phyloP scores from a whole-genome alignment of 2,797 vertebrate genomes.

The Labroides dimidiatus region DNA sequence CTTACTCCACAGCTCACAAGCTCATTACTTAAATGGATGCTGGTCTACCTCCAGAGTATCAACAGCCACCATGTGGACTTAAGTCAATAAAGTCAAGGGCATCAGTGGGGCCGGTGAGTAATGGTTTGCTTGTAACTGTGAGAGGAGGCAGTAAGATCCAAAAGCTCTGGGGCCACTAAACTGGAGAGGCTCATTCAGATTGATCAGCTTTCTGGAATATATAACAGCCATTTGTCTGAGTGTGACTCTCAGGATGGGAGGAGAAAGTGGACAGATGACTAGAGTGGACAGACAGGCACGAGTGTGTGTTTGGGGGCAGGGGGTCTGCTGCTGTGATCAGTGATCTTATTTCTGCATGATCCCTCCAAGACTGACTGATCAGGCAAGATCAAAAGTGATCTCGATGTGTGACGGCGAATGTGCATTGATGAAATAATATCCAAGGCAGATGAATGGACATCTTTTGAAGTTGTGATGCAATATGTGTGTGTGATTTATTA shows the following conservation, averaged over 20 bases:
- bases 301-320: not conserved
- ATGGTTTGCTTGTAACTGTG: slow-evolving; percentile 64
- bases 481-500: slow-evolving; percentile 66
- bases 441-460: slow-evolving; percentile 32
- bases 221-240: slow-evolving; percentile 49
- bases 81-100: slow-evolving; percentile 79
- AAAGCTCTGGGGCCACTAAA: slow-evolving; percentile 50
- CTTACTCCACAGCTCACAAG: slow-evolving; percentile 63
- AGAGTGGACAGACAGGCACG: not conserved
- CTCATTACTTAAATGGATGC: slow-evolving; percentile 68
- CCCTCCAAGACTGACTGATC: slow-evolving; percentile 14
- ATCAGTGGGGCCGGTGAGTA: slow-evolving; percentile 69
- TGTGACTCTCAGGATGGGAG: slow-evolving; percentile 31
- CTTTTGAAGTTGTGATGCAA: slow-evolving; percentile 33
- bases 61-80: slow-evolving; percentile 69
- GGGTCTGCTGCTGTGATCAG: slow-evolving; percentile 24
- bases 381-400: slow-evolving; percentile 21
- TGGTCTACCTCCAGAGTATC: slow-evolving; percentile 67
- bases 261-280: slow-evolving; percentile 22
- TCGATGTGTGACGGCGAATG: slow-evolving; percentile 1
- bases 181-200: slow-evolving; percentile 46
- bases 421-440: slow-evolving; percentile 24
- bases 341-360: slow-evolving; percentile 25
- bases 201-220: slow-evolving; percentile 54
- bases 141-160: slow-evolving; percentile 48